phyloP scores from a whole-genome alignment of 2,113 vertebrate species.

The Fregata magnificens region DNA sequence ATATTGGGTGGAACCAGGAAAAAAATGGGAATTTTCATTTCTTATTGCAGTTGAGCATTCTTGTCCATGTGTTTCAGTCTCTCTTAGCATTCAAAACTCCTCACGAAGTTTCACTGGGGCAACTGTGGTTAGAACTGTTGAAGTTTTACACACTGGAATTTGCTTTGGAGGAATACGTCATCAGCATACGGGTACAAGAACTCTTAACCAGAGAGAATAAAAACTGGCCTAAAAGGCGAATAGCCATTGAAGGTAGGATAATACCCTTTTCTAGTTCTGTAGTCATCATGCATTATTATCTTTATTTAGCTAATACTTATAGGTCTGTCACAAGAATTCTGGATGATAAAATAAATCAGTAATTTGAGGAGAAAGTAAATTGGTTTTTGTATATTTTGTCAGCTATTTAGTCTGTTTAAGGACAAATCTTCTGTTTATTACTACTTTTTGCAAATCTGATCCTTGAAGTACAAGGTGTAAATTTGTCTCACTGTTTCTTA shows the following conservation, averaged over 20 bases:
- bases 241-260: slow-evolving; percentile 92
- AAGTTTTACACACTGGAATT: slow-evolving; percentile 99
- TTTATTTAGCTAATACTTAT: background rate
- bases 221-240: slow-evolving; percentile 96
- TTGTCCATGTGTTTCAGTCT: slow-evolving; percentile 75
- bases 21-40: background rate
- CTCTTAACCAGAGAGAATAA: slow-evolving; percentile 91
- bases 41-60: background rate
- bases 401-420: background rate
- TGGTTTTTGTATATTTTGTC: background rate
- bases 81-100: slow-evolving; percentile 77
- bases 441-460: background rate
- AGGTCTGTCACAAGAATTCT: background rate
- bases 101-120: slow-evolving; percentile 83
- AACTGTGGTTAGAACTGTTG: slow-evolving; percentile 94
- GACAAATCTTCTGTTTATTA: background rate
- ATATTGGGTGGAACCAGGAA: background rate
- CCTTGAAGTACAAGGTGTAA: background rate
- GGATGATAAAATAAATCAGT: background rate
- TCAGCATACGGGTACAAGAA: slow-evolving; percentile 92
- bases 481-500: background rate
- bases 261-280: background rate
- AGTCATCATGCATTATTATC: background rate
- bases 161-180: slow-evolving; percentile 92
- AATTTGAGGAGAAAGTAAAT: background rate